These are phyloP conservation scores for Siniperca undulata DNA, from an alignment of 2,797 vertebrate species.

Conservation along the genomic window DNA sequence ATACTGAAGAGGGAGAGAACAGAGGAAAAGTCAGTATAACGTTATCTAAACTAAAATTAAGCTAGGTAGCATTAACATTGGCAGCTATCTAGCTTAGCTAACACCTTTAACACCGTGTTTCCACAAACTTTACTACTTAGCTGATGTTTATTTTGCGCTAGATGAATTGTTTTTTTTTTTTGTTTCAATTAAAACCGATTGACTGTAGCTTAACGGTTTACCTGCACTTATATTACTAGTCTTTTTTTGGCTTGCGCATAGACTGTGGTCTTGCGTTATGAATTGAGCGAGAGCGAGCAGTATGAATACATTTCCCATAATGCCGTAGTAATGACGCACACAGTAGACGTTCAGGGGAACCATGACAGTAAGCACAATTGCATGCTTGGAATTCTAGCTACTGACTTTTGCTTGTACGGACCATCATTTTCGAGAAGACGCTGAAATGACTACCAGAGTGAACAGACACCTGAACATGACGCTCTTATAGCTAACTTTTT, in stretches of 20 bases:
- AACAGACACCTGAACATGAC: not conserved
- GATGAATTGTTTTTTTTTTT: not conserved
- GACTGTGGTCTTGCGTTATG: not conserved
- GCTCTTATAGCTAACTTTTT: not conserved
- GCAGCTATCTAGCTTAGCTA: not conserved
- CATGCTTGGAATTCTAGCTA: constrained; percentile 42
- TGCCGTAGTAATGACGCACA: constrained; percentile 55
- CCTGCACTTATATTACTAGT: fast-evolving
- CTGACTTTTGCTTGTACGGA: constrained; percentile 41
- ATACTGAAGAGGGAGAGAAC: not conserved
- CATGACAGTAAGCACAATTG: constrained; percentile 68
- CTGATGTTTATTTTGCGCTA: not conserved
- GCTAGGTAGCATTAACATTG: too few relatives aligned
- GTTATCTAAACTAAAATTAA: not conserved
- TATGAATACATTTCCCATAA: constrained; percentile 75
- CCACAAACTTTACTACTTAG: not conserved
- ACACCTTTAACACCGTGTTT: not conserved
- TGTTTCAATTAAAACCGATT: not conserved
- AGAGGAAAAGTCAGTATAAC: not conserved
- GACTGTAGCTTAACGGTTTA: not conserved
- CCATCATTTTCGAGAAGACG: not conserved
- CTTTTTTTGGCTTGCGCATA: too few relatives aligned
- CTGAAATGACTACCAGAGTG: not conserved
- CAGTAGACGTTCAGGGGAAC: constrained; percentile 54
- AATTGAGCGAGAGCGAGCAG: not conserved